phyloP scores from a whole-genome alignment of 2,888 invertebrate genomes.

The Eubasilissa splendida region DNA sequence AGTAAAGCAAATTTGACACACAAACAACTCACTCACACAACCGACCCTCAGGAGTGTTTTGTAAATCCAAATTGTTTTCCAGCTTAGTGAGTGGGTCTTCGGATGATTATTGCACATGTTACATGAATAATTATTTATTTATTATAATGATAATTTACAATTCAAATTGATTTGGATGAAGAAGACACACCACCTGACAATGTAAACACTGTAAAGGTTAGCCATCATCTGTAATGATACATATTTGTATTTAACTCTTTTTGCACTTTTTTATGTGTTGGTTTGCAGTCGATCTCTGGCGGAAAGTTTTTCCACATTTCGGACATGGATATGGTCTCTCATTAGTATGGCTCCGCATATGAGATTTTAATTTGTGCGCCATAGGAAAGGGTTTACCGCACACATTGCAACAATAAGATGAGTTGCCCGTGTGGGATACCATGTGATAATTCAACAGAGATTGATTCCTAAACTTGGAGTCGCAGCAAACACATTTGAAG shows the following conservation, averaged over 20 bases:
- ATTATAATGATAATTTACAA: no score
- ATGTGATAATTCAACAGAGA: slow-evolving; percentile 73
- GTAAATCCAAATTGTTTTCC: no score
- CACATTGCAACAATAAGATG: slow-evolving; percentile 73
- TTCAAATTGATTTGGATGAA: no score
- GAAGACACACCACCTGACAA: no score
- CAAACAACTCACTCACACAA: no score
- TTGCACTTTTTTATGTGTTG: slow-evolving; percentile 65
- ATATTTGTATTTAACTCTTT: not conserved
- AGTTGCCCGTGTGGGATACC: slow-evolving; percentile 76
- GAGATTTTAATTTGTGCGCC: slow-evolving; percentile 71
- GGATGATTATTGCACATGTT: no score
- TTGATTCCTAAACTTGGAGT: slow-evolving; percentile 74
- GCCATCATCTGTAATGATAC: no score
- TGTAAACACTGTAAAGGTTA: no score
- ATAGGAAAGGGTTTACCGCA: slow-evolving; percentile 75
- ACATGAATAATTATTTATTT: no score
- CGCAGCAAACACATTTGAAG: slow-evolving; percentile 74
- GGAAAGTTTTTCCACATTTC: slow-evolving; percentile 66
- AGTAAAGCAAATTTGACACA: no score
- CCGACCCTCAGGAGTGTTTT: no score
- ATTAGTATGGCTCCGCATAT: slow-evolving; percentile 71
- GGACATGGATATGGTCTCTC: slow-evolving; percentile 69
- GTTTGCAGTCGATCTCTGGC: slow-evolving; percentile 71
- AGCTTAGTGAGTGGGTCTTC: no score